Percentiles rank a stretch among this genome's conserved stretches.
phyloP scores from a whole-genome alignment of 2,888 invertebrate genomes.

The Lathronympha strigana region DNA sequence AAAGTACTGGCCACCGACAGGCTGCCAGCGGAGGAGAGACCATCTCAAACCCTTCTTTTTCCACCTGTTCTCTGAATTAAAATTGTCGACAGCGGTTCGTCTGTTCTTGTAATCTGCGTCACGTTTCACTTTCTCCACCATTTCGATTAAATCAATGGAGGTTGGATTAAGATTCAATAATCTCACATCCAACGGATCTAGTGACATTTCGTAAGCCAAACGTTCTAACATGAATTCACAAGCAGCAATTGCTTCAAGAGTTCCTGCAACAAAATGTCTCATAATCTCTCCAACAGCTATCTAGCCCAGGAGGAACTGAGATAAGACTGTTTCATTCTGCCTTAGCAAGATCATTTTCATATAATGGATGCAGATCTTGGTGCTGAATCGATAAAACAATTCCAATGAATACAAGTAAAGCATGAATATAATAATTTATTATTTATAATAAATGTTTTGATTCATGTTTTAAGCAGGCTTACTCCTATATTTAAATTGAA shows the following conservation, averaged over 20 bases:
- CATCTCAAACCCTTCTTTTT: constrained; percentile 86
- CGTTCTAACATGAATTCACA: constrained; percentile 85
- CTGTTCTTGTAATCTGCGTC: constrained; percentile 78
- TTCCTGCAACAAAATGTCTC: constrained; percentile 57
- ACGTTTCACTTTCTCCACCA: constrained; percentile 76
- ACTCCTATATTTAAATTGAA: no score
- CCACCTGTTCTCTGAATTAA: constrained; percentile 87
- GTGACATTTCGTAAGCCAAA: constrained; percentile 72
- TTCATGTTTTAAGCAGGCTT: no score
- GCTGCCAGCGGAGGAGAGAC: constrained; percentile 84
- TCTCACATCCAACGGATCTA: constrained; percentile 80
- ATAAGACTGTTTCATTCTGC: no score
- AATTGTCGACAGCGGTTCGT: constrained; percentile 69
- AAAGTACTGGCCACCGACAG: constrained; percentile 58
- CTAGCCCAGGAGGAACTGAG: not conserved
- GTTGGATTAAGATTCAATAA: constrained; percentile 67
- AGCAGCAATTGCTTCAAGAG: constrained; percentile 78
- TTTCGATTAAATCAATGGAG: constrained; percentile 53
- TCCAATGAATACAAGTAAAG: no score
- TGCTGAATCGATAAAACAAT: no score
- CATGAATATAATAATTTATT: no score
- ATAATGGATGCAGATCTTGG: no score
- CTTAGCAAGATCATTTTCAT: no score
- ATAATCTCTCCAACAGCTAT: not conserved
- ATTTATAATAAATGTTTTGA: no score